phyloP scores from a whole-genome alignment of 2,797 vertebrate genomes.

The Rhabdophis nuchalis region DNA sequence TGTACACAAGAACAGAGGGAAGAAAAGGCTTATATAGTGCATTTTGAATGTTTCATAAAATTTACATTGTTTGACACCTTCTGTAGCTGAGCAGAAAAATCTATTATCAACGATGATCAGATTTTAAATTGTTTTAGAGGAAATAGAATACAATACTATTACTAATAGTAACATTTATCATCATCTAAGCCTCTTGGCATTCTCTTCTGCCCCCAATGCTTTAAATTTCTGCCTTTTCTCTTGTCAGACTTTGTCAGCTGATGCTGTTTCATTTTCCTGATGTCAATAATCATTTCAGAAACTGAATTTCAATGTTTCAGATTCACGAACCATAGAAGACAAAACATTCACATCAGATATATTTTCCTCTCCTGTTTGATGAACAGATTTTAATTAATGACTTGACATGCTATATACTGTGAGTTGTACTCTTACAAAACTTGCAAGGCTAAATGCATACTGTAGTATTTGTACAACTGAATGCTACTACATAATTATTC shows the following conservation, averaged over 20 bases:
- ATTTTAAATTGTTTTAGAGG: neutral
- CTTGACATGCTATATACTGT: neutral
- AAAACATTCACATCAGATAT: neutral
- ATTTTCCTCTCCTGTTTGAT: neutral
- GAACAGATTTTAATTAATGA: neutral
- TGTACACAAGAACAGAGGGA: neutral
- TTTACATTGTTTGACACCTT: neutral
- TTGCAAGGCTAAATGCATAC: neutral
- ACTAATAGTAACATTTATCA: neutral
- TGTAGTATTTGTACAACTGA: neutral
- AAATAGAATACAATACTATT: neutral
- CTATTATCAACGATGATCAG: slow-evolving; percentile 15
- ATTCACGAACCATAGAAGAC: neutral
- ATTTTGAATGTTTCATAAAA: slow-evolving; percentile 9
- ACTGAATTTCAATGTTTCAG: slow-evolving; percentile 12
- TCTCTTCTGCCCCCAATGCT: rapidly evolving
- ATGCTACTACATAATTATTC: neutral
- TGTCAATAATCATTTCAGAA: slow-evolving; percentile 1
- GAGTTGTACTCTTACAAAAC: neutral
- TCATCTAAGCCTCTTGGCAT: neutral
- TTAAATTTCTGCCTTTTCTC: neutral
- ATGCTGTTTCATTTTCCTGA: neutral
- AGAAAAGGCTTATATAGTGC: neutral
- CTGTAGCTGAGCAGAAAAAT: neutral
- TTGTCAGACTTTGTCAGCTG: neutral